A percentile compares a stretch with the other conserved stretches of the same genome.
phyloP scores from a whole-genome alignment of 2,797 vertebrate genomes.

The Myoxocephalus aenaeus region DNA sequence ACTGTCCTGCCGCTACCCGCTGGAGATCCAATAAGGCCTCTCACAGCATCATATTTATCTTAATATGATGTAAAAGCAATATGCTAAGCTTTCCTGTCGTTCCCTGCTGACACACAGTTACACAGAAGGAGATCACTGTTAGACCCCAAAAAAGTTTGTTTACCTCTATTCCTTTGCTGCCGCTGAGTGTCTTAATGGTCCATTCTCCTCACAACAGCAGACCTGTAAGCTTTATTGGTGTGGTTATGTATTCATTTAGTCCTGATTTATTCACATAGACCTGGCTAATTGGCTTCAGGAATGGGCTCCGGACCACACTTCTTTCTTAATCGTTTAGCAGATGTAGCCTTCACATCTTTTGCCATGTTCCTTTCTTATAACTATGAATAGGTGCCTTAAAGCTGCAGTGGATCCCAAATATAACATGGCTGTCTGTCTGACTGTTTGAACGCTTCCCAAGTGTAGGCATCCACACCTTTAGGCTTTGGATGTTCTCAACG shows the following conservation, averaged over 20 bases:
- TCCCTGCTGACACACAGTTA: constrained; percentile 64
- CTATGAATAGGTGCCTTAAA: constrained; percentile 30
- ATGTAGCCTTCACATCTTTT: constrained; percentile 32
- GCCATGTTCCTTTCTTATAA: constrained; percentile 22
- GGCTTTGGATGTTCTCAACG: constrained; percentile 46
- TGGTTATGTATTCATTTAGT: constrained; percentile 64
- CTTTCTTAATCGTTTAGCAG: constrained; percentile 20
- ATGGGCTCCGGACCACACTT: constrained; percentile 34
- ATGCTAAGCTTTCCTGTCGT: constrained; percentile 58
- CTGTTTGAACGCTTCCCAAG: constrained; percentile 30
- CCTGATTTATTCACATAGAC: constrained; percentile 60
- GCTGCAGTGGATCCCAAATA: constrained; percentile 5
- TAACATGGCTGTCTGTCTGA: constrained; percentile 12
- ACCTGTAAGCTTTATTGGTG: constrained; percentile 47
- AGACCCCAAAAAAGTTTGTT: constrained; percentile 65
- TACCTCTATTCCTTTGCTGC: constrained; percentile 34
- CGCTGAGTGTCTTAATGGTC: constrained; percentile 54
- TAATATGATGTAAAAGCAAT: constrained; percentile 75
- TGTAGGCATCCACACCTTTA: constrained; percentile 45
- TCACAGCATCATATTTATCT: constrained; percentile 68
- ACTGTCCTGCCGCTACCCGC: constrained; percentile 71
- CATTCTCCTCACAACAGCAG: constrained; percentile 42
- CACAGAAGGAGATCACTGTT: constrained; percentile 34
- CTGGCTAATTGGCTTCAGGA: constrained; percentile 58
- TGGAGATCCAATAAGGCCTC: constrained; percentile 75